phyloP scores from a whole-genome alignment of 2,888 invertebrate species.

The Cordilura impudica region DNA sequence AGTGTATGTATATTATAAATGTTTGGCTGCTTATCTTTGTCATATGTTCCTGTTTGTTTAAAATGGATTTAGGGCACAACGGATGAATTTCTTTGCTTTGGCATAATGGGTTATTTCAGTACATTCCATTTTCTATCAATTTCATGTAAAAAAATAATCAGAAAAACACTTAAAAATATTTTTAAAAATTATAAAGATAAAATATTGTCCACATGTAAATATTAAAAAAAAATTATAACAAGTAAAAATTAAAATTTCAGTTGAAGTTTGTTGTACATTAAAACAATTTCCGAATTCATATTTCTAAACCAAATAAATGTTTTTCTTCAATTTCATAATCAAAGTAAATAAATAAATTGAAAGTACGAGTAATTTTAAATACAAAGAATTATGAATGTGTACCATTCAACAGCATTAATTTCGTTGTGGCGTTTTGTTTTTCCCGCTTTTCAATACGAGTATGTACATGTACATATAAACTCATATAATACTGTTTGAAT shows the following conservation, averaged over 20 bases:
- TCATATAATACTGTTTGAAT: constrained; percentile 62
- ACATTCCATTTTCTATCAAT: not conserved
- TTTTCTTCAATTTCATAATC: not conserved
- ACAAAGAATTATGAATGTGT: not conserved
- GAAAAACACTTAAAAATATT: too few species aligned
- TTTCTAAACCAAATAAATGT: not conserved
- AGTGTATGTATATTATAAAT: constrained; percentile 18
- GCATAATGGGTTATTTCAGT: constrained; percentile 30
- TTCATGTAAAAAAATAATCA: too few species aligned
- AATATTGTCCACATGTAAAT: not conserved
- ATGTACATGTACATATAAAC: too few species aligned
- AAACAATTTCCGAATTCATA: not conserved
- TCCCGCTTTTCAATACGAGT: not conserved
- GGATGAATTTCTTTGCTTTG: constrained; percentile 40
- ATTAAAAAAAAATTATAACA: not conserved
- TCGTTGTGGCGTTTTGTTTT: not conserved
- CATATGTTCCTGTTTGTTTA: constrained; percentile 63
- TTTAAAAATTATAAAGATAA: not conserved
- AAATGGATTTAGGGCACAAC: constrained; percentile 62
- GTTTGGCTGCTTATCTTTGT: constrained; percentile 59
- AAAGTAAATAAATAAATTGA: not conserved
- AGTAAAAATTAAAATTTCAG: not conserved
- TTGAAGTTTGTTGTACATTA: not conserved
- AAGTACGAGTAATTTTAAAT: not conserved
- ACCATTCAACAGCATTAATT: not conserved